Evolutionary conservation across 30 jellyfish, hydroid and myxozoan genomes (phyloP).

Genomic region (Turritopsis rubra): DNA sequence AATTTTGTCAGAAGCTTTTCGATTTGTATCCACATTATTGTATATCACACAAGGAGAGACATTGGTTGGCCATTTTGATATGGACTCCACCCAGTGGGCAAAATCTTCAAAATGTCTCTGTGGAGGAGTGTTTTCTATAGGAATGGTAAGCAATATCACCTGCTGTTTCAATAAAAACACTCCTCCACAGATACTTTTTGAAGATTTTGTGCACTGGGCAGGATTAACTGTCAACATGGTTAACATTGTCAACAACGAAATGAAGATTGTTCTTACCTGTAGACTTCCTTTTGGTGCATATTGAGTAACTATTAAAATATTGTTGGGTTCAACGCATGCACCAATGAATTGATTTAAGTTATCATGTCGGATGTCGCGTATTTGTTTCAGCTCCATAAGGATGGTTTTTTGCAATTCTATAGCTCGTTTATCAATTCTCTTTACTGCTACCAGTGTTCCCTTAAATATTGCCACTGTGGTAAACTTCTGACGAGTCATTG

Average conservation of each 20-base stretch:
- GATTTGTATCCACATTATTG: too few species aligned
- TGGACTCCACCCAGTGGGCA: too few species aligned
- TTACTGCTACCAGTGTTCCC: constrained; percentile 88
- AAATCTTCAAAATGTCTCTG: too few species aligned
- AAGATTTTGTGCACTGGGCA: too few species aligned
- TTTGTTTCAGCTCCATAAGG: constrained; percentile 75
- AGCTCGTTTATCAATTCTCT: constrained; percentile 39
- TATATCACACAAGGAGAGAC: too few species aligned
- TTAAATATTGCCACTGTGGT: constrained; percentile 63
- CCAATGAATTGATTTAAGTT: constrained; percentile 64
- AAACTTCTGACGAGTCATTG: constrained; percentile 31
- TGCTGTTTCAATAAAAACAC: too few species aligned
- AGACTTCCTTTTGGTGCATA: constrained; percentile 68
- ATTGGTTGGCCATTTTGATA: too few species aligned
- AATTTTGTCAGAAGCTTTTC: too few species aligned
- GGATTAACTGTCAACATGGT: too few species aligned
- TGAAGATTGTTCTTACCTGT: constrained; percentile 23
- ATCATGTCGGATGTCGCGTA: constrained; percentile 75
- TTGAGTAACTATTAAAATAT: constrained; percentile 49
- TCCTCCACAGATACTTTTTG: too few species aligned
- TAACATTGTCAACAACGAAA: not conserved
- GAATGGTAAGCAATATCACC: too few species aligned
- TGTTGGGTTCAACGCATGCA: constrained; percentile 63
- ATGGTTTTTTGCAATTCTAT: constrained; percentile 68
- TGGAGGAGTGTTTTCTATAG: too few species aligned